Percentiles rank a stretch among this genome's conserved stretches.
Evolutionary conservation across 2,888 invertebrate genomes (phyloP).

Genomic region (Apocheima hispidaria): DNA sequence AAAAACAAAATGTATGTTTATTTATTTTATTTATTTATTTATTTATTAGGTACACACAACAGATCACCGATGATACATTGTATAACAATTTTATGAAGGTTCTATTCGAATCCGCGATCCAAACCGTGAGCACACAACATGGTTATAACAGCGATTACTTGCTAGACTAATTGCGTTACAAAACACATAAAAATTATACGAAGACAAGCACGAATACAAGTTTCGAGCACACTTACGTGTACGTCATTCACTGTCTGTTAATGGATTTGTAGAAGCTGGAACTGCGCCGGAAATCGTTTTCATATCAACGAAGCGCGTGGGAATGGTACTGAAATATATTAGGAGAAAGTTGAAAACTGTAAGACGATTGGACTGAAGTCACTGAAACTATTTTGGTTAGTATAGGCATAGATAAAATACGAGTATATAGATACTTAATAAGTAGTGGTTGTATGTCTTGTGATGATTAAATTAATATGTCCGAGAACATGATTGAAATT

Average conservation of each 20-base stretch:
- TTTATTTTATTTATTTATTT: no score
- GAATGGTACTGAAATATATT: background rate
- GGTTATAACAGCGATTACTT: no score
- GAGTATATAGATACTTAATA: background rate
- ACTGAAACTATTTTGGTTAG: background rate
- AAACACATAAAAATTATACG: no score
- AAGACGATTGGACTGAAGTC: background rate
- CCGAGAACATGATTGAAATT: background rate
- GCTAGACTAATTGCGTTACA: no score
- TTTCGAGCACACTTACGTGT: background rate
- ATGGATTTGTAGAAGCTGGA: slow-evolving; percentile 6
- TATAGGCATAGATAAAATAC: background rate
- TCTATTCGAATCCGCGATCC: no score
- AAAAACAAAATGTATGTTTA: no score
- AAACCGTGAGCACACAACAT: no score
- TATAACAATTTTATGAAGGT: no score
- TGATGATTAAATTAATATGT: background rate
- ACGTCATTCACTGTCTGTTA: slow-evolving; percentile 13
- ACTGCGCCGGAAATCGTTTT: background rate
- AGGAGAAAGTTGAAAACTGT: background rate
- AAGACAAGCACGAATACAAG: no score
- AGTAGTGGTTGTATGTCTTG: background rate
- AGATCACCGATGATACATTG: no score
- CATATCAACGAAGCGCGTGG: background rate
- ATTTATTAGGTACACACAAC: no score